phyloP scores from a whole-genome alignment of 2,888 invertebrate species.

The Morpho deidamia region DNA sequence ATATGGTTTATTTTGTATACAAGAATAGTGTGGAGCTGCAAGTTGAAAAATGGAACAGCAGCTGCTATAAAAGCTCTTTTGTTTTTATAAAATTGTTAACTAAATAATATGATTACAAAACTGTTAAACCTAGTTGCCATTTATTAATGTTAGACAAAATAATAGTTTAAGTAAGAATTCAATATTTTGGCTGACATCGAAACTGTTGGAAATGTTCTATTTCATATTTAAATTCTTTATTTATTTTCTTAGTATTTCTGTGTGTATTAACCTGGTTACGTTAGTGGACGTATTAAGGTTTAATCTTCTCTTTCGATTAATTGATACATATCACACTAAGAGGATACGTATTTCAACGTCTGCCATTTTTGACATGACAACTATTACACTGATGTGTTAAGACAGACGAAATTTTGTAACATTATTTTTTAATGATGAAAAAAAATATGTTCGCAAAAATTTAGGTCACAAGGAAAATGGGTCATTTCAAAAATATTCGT shows the following conservation, averaged over 20 bases:
- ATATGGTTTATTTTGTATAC: slow-evolving; percentile 32
- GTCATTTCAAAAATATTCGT: slow-evolving; percentile 64
- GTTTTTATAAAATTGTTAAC: too few species aligned
- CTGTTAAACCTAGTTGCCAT: too few species aligned
- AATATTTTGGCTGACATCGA: neutral
- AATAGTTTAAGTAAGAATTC: too few species aligned
- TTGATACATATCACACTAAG: slow-evolving; percentile 42
- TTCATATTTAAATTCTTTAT: slow-evolving; percentile 2
- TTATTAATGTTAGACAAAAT: too few species aligned
- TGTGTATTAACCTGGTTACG: slow-evolving; percentile 18
- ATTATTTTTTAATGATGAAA: slow-evolving; percentile 41
- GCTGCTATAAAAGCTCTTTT: too few species aligned
- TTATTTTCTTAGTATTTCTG: slow-evolving; percentile 3
- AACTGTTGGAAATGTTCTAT: neutral
- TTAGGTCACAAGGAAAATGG: slow-evolving; percentile 63
- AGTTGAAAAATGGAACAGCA: slow-evolving; percentile 1
- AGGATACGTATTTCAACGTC: slow-evolving; percentile 46
- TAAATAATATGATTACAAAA: too few species aligned
- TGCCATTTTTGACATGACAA: slow-evolving; percentile 45
- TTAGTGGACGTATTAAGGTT: slow-evolving; percentile 25
- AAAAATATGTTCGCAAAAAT: slow-evolving; percentile 54
- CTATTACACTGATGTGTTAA: slow-evolving; percentile 49
- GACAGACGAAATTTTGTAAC: slow-evolving; percentile 64
- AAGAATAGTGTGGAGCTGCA: slow-evolving; percentile 37
- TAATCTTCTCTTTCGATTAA: slow-evolving; percentile 29